Evolutionary conservation across 2,888 invertebrate species (phyloP).

Genomic region (Odiellus spinosus): DNA sequence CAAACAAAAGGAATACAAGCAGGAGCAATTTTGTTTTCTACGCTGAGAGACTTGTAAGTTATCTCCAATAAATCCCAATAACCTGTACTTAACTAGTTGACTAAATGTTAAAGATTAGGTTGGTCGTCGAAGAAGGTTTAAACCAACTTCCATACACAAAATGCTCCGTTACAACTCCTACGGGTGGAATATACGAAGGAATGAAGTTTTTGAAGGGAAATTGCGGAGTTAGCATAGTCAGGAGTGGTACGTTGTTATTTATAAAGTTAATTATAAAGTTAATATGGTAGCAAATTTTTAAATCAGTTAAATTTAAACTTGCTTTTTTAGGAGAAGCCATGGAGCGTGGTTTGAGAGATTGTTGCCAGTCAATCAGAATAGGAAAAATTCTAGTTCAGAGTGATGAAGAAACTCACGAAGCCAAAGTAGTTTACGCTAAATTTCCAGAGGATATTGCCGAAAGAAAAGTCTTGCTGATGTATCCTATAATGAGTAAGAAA

Average conservation of each 20-base stretch:
- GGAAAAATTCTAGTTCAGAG: constrained; percentile 96
- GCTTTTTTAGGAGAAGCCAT: constrained; percentile 55
- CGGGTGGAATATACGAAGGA: constrained; percentile 69
- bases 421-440: constrained; percentile 79
- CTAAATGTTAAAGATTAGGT: constrained; percentile 47
- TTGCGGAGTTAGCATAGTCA: constrained; percentile 93
- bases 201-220: constrained; percentile 91
- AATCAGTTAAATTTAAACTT: neutral
- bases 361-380: constrained; percentile 93
- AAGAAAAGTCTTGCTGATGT: constrained; percentile 82
- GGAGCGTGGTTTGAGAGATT: constrained; percentile 68
- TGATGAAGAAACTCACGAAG: constrained; percentile 89
- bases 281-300: neutral
- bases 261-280: neutral
- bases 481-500: constrained; percentile 85
- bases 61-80: neutral
- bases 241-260: constrained; percentile 32
- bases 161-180: constrained; percentile 81
- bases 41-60: constrained; percentile 70
- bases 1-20: constrained; percentile 56
- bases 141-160: constrained; percentile 90
- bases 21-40: constrained; percentile 96
- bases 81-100: neutral
- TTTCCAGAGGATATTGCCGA: constrained; percentile 88
- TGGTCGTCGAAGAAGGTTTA: constrained; percentile 94